Base-by-base conservation (phyloP, 1,140 invertebrate species). In the Lysiphlebus fabarum region DNA sequence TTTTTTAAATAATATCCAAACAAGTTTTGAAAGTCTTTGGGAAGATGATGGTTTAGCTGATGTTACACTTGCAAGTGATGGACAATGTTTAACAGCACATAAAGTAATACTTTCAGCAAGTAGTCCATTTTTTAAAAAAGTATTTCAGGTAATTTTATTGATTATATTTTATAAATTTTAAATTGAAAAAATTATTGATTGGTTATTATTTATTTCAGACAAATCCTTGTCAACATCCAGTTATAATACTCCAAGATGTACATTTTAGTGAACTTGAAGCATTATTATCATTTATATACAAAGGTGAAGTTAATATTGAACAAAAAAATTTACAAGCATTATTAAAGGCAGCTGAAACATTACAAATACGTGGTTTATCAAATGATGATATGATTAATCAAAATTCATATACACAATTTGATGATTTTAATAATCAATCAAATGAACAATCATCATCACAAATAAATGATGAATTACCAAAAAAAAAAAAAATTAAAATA, bases 41-140 rank as follows among this genome's bases (percentile, higher is more conserved):
- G 82, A 85, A 69, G 84, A 86, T 67, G 84, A 86, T 70, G 83
- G 82, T n/a, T 75, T 86, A 64, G 84, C 85, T n/a, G 85, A 87
- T 71, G 86, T 88, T 26, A 89, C 87, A 53, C 73, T 90, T 42
- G 84, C 86, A 8, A 87, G 85, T 63, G 86, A 87, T 63, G 86
- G 87, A 56, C 79, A 83, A 50, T 83, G 84, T 73, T 80, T 88
- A 59, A 84, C 86, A 57, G 85, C 87, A 53, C 87, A 90, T 66
- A 88, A 87, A 80, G 83, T 90, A 45, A 86, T 90, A 65, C 73
- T 90, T 5, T 87, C 87, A 7, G 87, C 87, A 2, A 88, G 87
- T 65, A 89, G 87, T 74, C 83, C 85, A 6, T 86, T 88, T 67
- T 90, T 90, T 72, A 83, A 81, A 65, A 82, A 81, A 61, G 83